Evolutionary conservation across 2,888 invertebrate species (phyloP).

Genomic region (Celastrina argiolus): DNA sequence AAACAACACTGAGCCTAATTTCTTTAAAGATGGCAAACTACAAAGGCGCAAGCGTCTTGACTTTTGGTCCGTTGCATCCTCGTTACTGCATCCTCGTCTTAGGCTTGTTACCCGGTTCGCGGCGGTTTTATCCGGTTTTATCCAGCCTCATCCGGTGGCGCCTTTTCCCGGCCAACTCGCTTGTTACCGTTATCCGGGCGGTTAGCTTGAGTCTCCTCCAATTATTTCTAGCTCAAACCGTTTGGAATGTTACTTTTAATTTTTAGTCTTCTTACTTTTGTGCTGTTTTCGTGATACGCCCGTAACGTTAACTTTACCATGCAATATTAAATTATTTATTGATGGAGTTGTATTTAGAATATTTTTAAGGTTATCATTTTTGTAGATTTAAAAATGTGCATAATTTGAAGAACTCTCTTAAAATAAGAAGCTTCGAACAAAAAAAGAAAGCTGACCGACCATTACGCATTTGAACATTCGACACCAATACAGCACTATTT

Average conservation of each 20-base stretch:
- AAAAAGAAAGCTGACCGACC: too few species aligned
- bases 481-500: constrained; percentile 12
- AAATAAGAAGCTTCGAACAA: too few species aligned
- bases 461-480: background rate
- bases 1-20: constrained; percentile 11
- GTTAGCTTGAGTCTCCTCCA: constrained; percentile 73
- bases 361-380: too few species aligned
- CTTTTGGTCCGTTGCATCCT: constrained; percentile 31
- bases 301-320: too few species aligned
- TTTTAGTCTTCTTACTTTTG: constrained; percentile 31
- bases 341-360: background rate
- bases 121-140: constrained; percentile 35
- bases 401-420: too few species aligned
- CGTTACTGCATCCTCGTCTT: constrained; percentile 35
- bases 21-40: constrained; percentile 26
- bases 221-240: constrained; percentile 67
- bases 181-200: constrained; percentile 64
- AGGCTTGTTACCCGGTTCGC: constrained; percentile 47
- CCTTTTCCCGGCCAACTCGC: constrained; percentile 54
- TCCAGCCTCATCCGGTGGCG: constrained; percentile 1
- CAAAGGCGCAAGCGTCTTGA: constrained; percentile 30
- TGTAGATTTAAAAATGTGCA: too few species aligned
- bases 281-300: constrained; percentile 14
- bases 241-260: constrained; percentile 56
- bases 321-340: too few species aligned